phyloP scores from a whole-genome alignment of 2,797 vertebrate genomes.

The Phyllotis vaccarum region DNA sequence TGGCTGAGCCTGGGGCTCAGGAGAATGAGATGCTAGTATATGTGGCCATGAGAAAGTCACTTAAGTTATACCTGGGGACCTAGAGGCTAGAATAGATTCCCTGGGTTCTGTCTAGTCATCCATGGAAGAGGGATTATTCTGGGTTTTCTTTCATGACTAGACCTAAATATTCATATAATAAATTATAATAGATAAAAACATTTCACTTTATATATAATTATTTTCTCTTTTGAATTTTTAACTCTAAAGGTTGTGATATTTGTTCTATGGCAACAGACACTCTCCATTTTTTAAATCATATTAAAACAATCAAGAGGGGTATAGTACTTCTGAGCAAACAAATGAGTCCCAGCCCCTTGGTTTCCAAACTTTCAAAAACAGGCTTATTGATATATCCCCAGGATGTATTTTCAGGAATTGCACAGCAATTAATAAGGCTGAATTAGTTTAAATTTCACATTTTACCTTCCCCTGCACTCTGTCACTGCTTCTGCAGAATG shows the following conservation, averaged over 20 bases:
- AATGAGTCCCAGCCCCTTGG: background rate
- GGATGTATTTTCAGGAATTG: background rate
- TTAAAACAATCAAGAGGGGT: constrained; percentile 2
- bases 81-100: background rate
- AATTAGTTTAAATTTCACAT: background rate
- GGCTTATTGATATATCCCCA: background rate
- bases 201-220: background rate
- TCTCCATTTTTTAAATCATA: background rate
- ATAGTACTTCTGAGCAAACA: background rate
- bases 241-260: background rate
- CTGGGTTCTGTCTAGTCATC: background rate
- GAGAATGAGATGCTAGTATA: background rate
- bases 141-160: background rate
- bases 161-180: constrained; percentile 24
- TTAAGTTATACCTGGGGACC: background rate
- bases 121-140: background rate
- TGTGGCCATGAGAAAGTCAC: background rate
- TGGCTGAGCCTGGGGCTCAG: background rate
- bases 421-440: background rate
- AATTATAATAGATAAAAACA: background rate
- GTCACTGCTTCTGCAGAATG: background rate
- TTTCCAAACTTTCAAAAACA: background rate
- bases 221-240: background rate
- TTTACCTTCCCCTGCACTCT: background rate
- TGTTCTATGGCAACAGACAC: fast-evolving